phyloP scores from a whole-genome alignment of 2,797 vertebrate species.

The Paramormyrops hopkinsi region DNA sequence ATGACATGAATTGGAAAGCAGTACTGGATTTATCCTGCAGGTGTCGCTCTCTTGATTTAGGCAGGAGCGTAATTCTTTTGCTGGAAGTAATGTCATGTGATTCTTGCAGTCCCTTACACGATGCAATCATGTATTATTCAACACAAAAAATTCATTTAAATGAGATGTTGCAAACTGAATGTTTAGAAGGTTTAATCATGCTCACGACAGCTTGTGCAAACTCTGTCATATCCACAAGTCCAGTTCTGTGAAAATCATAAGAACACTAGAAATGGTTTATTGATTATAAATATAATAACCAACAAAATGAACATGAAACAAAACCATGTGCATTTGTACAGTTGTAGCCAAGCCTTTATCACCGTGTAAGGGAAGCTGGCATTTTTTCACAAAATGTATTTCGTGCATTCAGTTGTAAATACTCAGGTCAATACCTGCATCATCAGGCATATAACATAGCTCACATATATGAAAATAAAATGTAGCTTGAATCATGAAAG shows the following conservation, averaged over 20 bases:
- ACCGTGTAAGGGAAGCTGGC: background rate
- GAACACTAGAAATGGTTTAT: background rate
- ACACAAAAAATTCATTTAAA: conserved; percentile 1
- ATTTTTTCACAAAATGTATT: background rate
- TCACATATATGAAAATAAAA: background rate
- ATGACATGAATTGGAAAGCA: background rate
- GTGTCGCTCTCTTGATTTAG: background rate
- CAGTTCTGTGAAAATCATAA: background rate
- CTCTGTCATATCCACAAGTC: background rate
- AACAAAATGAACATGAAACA: background rate
- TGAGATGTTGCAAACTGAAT: background rate
- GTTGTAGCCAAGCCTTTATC: background rate
- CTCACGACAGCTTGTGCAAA: background rate
- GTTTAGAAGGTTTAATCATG: background rate
- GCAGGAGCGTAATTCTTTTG: background rate
- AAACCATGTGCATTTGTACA: background rate
- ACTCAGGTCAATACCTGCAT: background rate
- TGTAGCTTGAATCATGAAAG: background rate
- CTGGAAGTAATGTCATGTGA: conserved; percentile 2
- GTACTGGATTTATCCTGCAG: background rate
- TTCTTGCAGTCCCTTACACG: conserved; percentile 10
- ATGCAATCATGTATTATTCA: conserved; percentile 16
- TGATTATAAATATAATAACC: background rate
- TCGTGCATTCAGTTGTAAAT: background rate
- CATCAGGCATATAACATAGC: background rate